A percentile compares a stretch with the other conserved stretches of the same genome.
These are phyloP conservation scores for Galbula dea DNA, from an alignment of 2,113 vertebrate species.

Conservation along the genomic window DNA sequence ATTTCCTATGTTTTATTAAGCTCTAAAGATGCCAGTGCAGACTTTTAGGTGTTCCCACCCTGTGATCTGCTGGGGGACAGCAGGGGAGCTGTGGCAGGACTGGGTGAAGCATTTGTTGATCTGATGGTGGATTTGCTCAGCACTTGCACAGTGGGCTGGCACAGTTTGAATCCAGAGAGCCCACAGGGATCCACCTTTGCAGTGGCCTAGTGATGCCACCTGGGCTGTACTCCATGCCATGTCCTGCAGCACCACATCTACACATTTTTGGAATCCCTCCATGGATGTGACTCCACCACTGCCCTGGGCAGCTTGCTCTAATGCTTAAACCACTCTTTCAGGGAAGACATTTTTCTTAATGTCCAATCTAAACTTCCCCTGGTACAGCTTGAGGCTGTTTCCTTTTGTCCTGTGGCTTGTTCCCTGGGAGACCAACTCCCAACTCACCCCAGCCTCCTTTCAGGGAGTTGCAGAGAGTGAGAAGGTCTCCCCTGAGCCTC, in stretches of 20 bases:
- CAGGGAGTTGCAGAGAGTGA: too few relatives aligned
- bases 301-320: not conserved
- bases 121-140: not conserved
- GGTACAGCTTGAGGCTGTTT: too few relatives aligned
- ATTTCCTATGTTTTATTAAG: not conserved
- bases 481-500: too few relatives aligned
- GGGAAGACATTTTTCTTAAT: too few relatives aligned
- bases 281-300: not conserved
- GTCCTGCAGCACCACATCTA: too few relatives aligned
- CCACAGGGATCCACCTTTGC: fast-evolving
- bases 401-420: too few relatives aligned
- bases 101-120: fast-evolving
- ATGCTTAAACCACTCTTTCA: too few relatives aligned
- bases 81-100: not conserved
- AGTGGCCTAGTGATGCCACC: not conserved
- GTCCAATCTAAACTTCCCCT: too few relatives aligned
- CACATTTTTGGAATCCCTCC: too few relatives aligned
- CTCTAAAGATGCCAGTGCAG: not conserved
- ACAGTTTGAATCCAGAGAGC: fast-evolving
- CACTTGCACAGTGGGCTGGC: fast-evolving
- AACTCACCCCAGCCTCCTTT: too few relatives aligned
- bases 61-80: not conserved
- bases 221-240: not conserved
- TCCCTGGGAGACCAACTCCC: too few relatives aligned
- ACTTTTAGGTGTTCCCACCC: not conserved